Evolutionary conservation across 2,888 invertebrate genomes (phyloP).

Genomic region (Volucella inflata): DNA sequence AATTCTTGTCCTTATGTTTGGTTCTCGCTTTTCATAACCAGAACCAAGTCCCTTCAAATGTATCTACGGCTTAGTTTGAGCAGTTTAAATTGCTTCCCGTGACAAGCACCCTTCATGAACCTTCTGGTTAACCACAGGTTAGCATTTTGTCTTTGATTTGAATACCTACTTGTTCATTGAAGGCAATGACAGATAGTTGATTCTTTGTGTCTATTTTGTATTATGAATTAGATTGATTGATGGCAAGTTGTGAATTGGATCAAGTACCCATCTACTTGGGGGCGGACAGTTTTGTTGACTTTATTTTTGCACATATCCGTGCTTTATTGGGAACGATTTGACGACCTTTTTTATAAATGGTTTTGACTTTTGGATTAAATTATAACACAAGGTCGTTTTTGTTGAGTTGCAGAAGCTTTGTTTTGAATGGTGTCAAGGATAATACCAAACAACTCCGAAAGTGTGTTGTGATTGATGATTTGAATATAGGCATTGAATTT

Average conservation of each 20-base stretch:
- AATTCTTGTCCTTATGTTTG: too few species aligned
- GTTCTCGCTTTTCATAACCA: too few species aligned
- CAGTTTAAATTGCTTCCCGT: too few species aligned
- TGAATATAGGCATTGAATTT: slow-evolving; percentile 2
- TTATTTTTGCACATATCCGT: background rate
- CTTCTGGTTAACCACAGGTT: slow-evolving; percentile 1
- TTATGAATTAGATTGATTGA: slow-evolving; percentile 18
- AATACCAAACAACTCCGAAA: slow-evolving; percentile 12
- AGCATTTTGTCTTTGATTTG: slow-evolving; percentile 51
- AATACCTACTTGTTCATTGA: slow-evolving; percentile 50
- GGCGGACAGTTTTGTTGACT: background rate
- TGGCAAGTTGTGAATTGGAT: background rate
- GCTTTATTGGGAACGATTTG: background rate
- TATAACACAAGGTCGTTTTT: slow-evolving; percentile 22
- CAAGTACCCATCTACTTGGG: background rate
- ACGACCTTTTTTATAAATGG: background rate
- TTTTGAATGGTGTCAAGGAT: slow-evolving; percentile 36
- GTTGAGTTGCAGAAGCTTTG: background rate
- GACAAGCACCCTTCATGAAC: background rate
- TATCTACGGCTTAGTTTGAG: too few species aligned
- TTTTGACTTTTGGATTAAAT: background rate
- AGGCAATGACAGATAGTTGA: slow-evolving; percentile 6
- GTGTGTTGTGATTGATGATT: slow-evolving; percentile 30
- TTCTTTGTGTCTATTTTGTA: slow-evolving; percentile 13
- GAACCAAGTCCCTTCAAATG: too few species aligned